Conservation (phyloP, 1,140 invertebrate genomes). For the Pantala flavescens region DNA sequence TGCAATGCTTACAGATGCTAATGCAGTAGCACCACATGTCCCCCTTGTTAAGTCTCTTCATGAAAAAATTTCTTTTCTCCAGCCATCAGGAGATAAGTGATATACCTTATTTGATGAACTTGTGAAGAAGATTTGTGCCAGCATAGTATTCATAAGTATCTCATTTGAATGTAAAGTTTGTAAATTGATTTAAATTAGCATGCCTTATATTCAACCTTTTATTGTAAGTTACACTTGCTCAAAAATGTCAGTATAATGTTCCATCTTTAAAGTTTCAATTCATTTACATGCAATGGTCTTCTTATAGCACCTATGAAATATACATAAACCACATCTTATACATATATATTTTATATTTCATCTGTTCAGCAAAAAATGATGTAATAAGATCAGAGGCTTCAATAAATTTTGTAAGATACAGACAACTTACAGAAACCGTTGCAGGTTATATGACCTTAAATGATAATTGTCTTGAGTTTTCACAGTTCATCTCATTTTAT, state of each 20-base stretch:
- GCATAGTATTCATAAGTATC: too few species aligned
- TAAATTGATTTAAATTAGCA: background rate
- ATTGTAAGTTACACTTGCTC: constrained; percentile 3
- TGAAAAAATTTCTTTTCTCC: background rate
- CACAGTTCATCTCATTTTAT: background rate
- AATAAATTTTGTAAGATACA: background rate
- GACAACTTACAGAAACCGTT: background rate
- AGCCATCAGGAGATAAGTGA: background rate
- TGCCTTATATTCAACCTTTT: background rate
- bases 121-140: too few species aligned
- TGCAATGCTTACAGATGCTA: background rate
- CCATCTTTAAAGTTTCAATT: background rate
- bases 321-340: background rate
- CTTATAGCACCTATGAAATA: background rate
- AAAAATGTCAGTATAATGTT: constrained; percentile 8
- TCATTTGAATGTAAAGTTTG: too few species aligned
- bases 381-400: too few species aligned
- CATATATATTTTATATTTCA: background rate
- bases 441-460: background rate
- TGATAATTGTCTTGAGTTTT: background rate
- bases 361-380: background rate
- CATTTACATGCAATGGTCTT: background rate
- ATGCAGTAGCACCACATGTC: background rate
- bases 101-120: too few species aligned
- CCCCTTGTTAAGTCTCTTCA: background rate